Evolutionary conservation across 2,113 vertebrate genomes (phyloP), one percentile per base, ranked within the genome.

Genomic region (Oreotrochilus melanogaster): DNA sequence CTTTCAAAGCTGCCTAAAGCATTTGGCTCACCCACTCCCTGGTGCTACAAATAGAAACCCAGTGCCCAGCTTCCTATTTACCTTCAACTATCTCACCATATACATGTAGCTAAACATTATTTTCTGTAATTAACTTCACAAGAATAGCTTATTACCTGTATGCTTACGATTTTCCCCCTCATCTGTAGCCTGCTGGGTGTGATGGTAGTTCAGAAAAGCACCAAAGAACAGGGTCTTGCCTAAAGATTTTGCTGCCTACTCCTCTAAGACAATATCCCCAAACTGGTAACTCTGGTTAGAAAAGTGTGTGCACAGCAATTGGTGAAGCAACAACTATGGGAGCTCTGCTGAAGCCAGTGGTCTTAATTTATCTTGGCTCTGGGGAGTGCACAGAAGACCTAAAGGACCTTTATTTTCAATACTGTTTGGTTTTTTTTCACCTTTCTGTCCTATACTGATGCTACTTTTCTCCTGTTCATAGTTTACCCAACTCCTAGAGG

Each of bases 101-200:
- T 16, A 14, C 35, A 37, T 0, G 6, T 12, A 45, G n/a, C 7
- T 23, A 7, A 0, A 0, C 11, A 69, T 4, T 18, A 14, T 35
- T 60, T 69, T 42, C 71, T n/a, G 25, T 8, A 33, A 58, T 13
- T 64, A 54, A 18, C 25, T 47, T 66, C 50, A 31, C 33, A 28
- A 11, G 33, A 95, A 73, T 0, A 28, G 31, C 15, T 71, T 21
- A 8, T 25, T 69, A 79, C 48, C 54, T 30, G 21, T 4, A 4
- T 5, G 33, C 21, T 21, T 71, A 15, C 19, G 18, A 4, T 28
- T 50, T 50, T 16, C 7, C 14, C 50, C 54, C 28, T 9, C n/a
- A 43, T 28, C 48, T 87, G 43, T 14, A 81, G 76, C 56, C 64
- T 80, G 47, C 60, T 56, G 60, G 39, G 8, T 78, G 42, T 30